These are phyloP conservation scores for Perizoma flavofasciatum DNA, from an alignment of 2,888 invertebrate species.

Conservation along the genomic window DNA sequence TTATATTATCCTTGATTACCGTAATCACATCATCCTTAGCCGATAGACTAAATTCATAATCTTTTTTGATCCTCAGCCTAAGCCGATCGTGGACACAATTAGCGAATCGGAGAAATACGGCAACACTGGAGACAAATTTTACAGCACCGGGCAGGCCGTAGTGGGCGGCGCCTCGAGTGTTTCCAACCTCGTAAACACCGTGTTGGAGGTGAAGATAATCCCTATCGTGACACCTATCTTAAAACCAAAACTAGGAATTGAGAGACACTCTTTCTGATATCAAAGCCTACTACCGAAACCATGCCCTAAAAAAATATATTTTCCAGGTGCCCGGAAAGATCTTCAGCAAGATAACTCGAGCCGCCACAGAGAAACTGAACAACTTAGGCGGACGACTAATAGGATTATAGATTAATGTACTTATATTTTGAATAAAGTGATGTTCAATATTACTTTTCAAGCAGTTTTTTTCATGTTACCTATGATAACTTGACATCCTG, in stretches of 20 bases:
- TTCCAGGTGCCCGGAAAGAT: slow-evolving; percentile 81
- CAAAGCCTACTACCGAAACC: too few species aligned
- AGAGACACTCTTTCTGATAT: too few species aligned
- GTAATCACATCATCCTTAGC: too few species aligned
- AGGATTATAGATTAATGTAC: slow-evolving; percentile 69
- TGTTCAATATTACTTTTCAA: too few species aligned
- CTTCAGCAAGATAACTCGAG: slow-evolving; percentile 74
- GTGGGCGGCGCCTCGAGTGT: slow-evolving; percentile 88
- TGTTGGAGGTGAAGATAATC: slow-evolving; percentile 82
- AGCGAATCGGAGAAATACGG: slow-evolving; percentile 91
- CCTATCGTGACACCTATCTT: too few species aligned
- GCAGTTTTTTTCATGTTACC: too few species aligned
- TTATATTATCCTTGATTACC: too few species aligned
- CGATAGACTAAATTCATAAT: neutral
- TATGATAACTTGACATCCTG: too few species aligned
- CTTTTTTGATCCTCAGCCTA: slow-evolving; percentile 71
- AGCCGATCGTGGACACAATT: slow-evolving; percentile 89
- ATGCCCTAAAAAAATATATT: neutral
- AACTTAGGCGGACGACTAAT: slow-evolving; percentile 82
- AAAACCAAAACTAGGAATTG: too few species aligned
- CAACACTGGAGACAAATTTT: slow-evolving; percentile 88
- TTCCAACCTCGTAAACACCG: slow-evolving; percentile 85
- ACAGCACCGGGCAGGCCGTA: slow-evolving; percentile 84
- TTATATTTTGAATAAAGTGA: too few species aligned
- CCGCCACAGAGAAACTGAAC: slow-evolving; percentile 82